phyloP scores from a whole-genome alignment of 2,113 vertebrate genomes.

The Miniopterus natalensis region DNA sequence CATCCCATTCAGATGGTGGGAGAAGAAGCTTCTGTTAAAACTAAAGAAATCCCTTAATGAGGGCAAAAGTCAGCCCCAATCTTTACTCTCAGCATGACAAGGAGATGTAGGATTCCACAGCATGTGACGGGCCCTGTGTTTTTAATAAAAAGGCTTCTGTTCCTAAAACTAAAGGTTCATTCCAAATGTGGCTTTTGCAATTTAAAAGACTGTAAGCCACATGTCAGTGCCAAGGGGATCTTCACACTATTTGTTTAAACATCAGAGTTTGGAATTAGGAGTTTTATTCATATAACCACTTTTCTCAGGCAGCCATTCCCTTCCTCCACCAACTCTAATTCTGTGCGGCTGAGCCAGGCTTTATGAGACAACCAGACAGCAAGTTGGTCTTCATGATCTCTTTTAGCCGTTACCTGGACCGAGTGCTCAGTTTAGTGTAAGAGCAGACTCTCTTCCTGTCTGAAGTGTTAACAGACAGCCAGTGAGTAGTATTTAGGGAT shows the following conservation, averaged over 20 bases:
- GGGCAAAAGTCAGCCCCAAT: neutral
- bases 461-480: conserved; percentile 42
- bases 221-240: neutral
- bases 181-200: neutral
- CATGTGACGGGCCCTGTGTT: neutral
- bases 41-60: neutral
- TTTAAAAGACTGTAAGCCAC: neutral
- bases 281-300: neutral
- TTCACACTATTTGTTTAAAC: neutral
- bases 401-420: neutral
- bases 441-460: neutral
- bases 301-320: neutral
- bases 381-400: neutral
- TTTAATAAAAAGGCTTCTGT: neutral
- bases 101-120: neutral
- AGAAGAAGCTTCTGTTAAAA: neutral
- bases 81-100: neutral
- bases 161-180: neutral
- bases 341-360: rapidly evolving
- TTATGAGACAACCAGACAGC: neutral
- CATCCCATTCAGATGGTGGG: neutral
- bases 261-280: neutral
- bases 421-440: neutral
- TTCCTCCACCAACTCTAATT: neutral
- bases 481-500: neutral